Base-by-base conservation (phyloP, 2,113 vertebrate species). In the Oncorhynchus masou region DNA sequence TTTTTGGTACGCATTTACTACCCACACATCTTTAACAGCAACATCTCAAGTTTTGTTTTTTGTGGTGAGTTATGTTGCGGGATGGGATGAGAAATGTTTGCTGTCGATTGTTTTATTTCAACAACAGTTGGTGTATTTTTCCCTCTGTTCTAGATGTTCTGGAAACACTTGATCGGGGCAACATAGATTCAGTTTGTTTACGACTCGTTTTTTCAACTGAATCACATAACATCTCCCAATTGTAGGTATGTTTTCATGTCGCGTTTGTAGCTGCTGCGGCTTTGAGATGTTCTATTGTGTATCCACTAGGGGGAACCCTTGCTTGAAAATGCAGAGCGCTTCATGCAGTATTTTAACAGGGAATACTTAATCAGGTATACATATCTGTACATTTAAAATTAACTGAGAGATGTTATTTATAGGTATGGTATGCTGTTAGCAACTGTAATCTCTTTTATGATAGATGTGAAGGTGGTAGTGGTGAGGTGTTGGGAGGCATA, bases 251-350 rank as follows among this genome's bases (percentile, higher is more conserved):
- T n/a, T 62, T 62, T 5, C 59, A 62, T 34, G 48, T 51, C 3
- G 49, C 9, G 34, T 25, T 27, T 5, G 16, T 19, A 11, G 16
- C 34, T 16, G 22, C 39, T 54, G 27, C 5, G 49, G 25, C 45
- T 19, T 2, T 48, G 7, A 29, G 11, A 51, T 64, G 48, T 45
- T 54, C 25, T 4, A 22, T 22, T 64, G 60, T 34, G 64, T 76
- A 2, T 24, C 70, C 79, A 76, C 74, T 59, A 73, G 79, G 51
- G 70, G 74, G 79, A 60, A 24, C 79, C 22, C 71, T 76, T 49
- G 71, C 34, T 68, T 73, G 34, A 75, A 60, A 57, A 27, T 24
- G 4, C 22, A 5, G 24, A 48, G 45, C 3, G n/a, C 34, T 70
- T 25, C 3, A 45, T 45, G 2, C 2, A 45, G 68, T n/a, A 22